phyloP scores from a whole-genome alignment of 53 echinoderm and acorn worm genomes.

The Patiria pectinifera region DNA sequence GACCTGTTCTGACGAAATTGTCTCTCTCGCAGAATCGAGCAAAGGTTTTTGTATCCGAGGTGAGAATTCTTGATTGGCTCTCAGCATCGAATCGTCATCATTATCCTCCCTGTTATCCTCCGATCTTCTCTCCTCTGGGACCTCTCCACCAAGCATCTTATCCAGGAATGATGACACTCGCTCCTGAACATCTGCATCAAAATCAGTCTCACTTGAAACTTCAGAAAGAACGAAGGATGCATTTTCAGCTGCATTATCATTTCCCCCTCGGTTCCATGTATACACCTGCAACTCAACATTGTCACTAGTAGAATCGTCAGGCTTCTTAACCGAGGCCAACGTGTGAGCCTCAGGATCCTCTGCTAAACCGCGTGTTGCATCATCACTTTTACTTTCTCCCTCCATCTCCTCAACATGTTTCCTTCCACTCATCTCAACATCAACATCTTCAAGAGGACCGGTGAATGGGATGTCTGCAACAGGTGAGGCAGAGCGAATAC shows the following conservation, averaged over 20 bases:
- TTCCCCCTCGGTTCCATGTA: not conserved
- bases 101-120: not conserved
- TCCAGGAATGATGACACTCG: constrained; percentile 1
- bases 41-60: not conserved
- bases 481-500: too few relatives aligned
- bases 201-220: not conserved
- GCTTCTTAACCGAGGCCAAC: not conserved
- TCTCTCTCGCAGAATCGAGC: not conserved
- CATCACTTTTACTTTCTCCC: too few relatives aligned
- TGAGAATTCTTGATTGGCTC: not conserved
- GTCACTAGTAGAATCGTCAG: not conserved
- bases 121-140: not conserved
- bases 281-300: not conserved
- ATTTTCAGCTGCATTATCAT: not conserved
- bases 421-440: too few relatives aligned
- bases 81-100: not conserved
- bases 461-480: not conserved
- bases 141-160: not conserved
- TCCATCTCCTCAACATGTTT: not conserved
- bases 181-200: not conserved
- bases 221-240: not conserved
- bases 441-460: not conserved
- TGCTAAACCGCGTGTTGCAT: too few relatives aligned
- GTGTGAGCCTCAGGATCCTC: too few relatives aligned
- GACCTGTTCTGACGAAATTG: not conserved